These are phyloP conservation scores for Campylomormyrus tamandua DNA, from an alignment of 2,113 vertebrate species.

Conservation along the genomic window DNA sequence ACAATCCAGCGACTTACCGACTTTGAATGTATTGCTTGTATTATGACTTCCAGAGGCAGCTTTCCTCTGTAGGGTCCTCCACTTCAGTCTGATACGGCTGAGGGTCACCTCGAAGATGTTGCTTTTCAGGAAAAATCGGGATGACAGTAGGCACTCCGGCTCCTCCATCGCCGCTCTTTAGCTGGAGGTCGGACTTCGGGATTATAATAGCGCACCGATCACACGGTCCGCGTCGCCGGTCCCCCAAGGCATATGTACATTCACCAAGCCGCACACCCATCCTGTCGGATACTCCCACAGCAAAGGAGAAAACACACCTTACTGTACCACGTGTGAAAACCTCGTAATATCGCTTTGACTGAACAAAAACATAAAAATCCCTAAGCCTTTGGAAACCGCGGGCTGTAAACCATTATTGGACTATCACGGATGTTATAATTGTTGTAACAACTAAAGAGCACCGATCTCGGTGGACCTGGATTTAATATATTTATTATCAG, in stretches of 20 bases:
- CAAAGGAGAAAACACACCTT: background rate
- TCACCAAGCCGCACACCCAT: background rate
- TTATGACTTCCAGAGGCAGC: background rate
- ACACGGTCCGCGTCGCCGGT: background rate
- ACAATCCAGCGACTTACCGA: background rate
- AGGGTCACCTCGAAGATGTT: constrained; percentile 21
- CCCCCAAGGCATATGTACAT: background rate
- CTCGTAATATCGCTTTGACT: background rate
- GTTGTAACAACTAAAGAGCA: background rate
- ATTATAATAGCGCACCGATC: background rate
- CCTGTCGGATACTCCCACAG: background rate
- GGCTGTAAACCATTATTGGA: background rate
- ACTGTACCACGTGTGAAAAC: background rate
- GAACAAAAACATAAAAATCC: background rate
- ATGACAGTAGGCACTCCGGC: constrained; percentile 17
- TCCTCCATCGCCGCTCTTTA: constrained; percentile 21
- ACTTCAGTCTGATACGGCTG: constrained; percentile 14
- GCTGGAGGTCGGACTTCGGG: background rate
- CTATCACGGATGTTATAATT: background rate
- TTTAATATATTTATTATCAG: background rate
- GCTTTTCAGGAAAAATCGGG: constrained; percentile 17
- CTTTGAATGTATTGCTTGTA: background rate
- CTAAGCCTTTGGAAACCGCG: background rate
- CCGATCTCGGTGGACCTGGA: background rate
- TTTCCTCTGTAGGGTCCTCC: constrained; percentile 4